phyloP scores from a whole-genome alignment of 2,113 vertebrate genomes.

The Jacana jacana region DNA sequence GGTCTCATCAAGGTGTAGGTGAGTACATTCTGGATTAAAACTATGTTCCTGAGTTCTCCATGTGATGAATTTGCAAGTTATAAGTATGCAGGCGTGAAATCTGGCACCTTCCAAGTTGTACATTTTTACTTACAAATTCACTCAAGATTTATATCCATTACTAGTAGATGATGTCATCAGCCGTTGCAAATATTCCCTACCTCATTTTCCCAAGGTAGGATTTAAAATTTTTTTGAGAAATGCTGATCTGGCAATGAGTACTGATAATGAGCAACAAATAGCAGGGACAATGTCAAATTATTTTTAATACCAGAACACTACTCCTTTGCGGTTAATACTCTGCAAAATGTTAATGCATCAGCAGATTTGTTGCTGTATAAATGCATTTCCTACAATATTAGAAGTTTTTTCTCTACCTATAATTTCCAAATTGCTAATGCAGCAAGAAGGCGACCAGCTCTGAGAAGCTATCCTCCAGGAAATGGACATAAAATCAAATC shows the following conservation, averaged over 20 bases:
- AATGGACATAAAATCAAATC: not conserved
- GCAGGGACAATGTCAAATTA: slow-evolving; percentile 40
- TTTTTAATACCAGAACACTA: slow-evolving; percentile 57
- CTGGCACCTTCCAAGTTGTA: slow-evolving; percentile 50
- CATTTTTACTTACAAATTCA: slow-evolving; percentile 60
- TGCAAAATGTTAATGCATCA: slow-evolving; percentile 51
- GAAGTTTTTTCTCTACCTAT: not conserved
- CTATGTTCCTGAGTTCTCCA: slow-evolving; percentile 16
- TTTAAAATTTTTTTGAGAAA: slow-evolving; percentile 72
- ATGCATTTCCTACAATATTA: slow-evolving; percentile 30
- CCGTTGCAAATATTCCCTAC: slow-evolving; percentile 51
- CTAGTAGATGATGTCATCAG: slow-evolving; percentile 73
- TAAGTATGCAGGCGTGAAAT: slow-evolving; percentile 56
- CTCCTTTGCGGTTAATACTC: slow-evolving; percentile 48
- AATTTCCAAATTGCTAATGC: slow-evolving; percentile 25
- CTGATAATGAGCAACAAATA: slow-evolving; percentile 63
- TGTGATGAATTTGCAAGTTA: slow-evolving; percentile 61
- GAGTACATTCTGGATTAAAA: not conserved
- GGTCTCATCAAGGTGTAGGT: not conserved
- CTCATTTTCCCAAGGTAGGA: slow-evolving; percentile 67
- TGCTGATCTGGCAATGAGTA: slow-evolving; percentile 62
- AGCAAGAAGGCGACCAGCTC: not conserved
- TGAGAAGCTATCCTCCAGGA: not conserved
- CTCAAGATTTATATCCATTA: slow-evolving; percentile 60
- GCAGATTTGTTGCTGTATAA: slow-evolving; percentile 45